Evolutionary conservation across 2,888 invertebrate genomes (phyloP), one percentile per base, ranked within the genome.

Genomic region (Anarsia innoxiella): DNA sequence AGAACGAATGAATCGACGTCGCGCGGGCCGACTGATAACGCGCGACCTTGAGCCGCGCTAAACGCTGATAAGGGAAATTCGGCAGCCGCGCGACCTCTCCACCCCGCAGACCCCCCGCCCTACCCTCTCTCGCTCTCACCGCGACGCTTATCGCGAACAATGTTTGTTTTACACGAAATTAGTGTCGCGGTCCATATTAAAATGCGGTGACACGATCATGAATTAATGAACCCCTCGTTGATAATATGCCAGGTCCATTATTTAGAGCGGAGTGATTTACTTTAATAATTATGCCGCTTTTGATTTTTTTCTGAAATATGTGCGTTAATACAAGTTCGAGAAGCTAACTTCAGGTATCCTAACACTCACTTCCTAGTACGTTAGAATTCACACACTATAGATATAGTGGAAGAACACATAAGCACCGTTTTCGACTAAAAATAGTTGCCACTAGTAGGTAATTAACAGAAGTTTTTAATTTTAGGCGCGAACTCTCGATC

Each of bases 91-190:
- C 53, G n/a, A n/a, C n/a, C n/a, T n/a, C n/a, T n/a, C n/a, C n/a
- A 46, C 52, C 54, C 56, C 53, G 35, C 44, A 47, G 38, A 45
- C 39, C 25, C 25, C 49, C 41, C 29, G 44, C 39, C 40, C 12
- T 38, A 12, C 45, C 23, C 42, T 44, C 40, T 38, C 46, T 54
- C 57, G 54, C 59, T 63, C 65, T 62, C 59, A 46, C 55, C 46
- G 39, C 37, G 37, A 38, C 56, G 66, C 71, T 74, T 77, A 76
- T 77, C 73, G 52, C 56, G 45, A 47, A 50, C 50, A 50, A 42
- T 76, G 74, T 79, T 79, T 76, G 72, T 78, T 78, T 79, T 73
- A 68, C 67, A 74, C 68, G 51, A 71, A 72, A 75, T 74, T 76
- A 74, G 56, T 69, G 70, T 63, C 66, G 63, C 67, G 64, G 49